Base-by-base conservation (phyloP, 30 jellyfish, hydroid and myxozoan genomes). In the Cassiopea xamachana region DNA sequence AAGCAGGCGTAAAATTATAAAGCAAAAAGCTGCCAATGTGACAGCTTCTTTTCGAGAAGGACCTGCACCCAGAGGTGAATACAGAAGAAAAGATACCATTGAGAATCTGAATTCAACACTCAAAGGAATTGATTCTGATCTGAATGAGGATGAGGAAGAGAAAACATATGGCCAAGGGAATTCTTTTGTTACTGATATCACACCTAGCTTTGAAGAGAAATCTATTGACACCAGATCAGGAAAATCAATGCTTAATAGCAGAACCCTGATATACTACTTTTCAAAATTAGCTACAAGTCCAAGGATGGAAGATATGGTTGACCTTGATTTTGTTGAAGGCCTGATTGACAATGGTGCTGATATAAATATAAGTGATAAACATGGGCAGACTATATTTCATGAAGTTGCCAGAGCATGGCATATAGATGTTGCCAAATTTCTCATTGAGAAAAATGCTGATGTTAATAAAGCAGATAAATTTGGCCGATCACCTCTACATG, bases 341-440 rank as follows among this genome's bases (percentile, higher is more conserved):
- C 70, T 93, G 71, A 39, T 93, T 46, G 69, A 64, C 15, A 93
- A 85, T 60, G 98, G 98, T 10, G 98, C 98, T 6, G 98, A 93
- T 47, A 73, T 93, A 1, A 89, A 93, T 86, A 80, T 78, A 13
- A 46, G 90, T n/a, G 98, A 93, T 49, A 83, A 75, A 18, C 93
- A 89, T 85, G 98, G 98, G 8, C 98, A 93, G 86, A 93, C 97
- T 1, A 79, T 93, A 17, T 79, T 93, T 67, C 98, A 93, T 81
- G 98, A 93, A 49, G 98, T 90, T 48, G 95, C 98, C 5, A 79
- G 98, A 27, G 80, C 95, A 1, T 93, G 98, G 98, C 98, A 93
- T 80, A 60, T 46, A 45, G 98, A 93, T 85, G 98, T 93, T 77
- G 98, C 95, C 39, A 89, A 89, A 64, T 93, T 93, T 83, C 77